These are phyloP conservation scores for Astyanax mexicanus DNA, from an alignment of 2,797 vertebrate species.

Conservation along the genomic window DNA sequence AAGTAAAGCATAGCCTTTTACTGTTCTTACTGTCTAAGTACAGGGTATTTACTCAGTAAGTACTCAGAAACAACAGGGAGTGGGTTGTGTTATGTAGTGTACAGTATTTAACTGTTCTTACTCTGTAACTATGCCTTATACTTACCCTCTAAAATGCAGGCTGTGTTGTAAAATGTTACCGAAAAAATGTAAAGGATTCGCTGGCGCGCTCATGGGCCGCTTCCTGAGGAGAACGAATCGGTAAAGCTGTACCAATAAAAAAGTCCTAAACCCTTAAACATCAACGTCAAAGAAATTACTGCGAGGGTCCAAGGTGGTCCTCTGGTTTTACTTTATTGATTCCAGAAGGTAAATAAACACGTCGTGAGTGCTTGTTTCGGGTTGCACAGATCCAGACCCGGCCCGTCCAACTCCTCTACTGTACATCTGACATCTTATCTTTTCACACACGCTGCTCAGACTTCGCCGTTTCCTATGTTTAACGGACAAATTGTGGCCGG, in stretches of 20 bases:
- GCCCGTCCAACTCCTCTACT: slow-evolving; percentile 45
- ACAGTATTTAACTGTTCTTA: too few species aligned
- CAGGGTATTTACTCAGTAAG: too few species aligned
- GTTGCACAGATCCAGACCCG: slow-evolving; percentile 15
- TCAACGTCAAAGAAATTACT: slow-evolving; percentile 55
- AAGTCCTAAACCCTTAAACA: slow-evolving; percentile 48
- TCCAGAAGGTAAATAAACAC: slow-evolving; percentile 59
- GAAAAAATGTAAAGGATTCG: slow-evolving; percentile 42
- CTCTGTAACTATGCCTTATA: too few species aligned
- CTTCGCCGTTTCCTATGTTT: slow-evolving; percentile 76
- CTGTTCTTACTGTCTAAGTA: too few species aligned
- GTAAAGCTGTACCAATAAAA: slow-evolving; percentile 36
- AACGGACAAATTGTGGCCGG: slow-evolving; percentile 67
- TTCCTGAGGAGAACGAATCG: slow-evolving; percentile 30
- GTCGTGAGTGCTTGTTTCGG: slow-evolving; percentile 33
- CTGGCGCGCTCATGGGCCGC: slow-evolving; percentile 28
- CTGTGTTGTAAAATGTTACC: too few species aligned
- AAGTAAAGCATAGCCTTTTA: too few species aligned
- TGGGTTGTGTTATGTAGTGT: too few species aligned
- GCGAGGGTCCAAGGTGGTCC: slow-evolving; percentile 57
- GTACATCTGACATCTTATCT: slow-evolving; percentile 55
- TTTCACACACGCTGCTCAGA: slow-evolving; percentile 43
- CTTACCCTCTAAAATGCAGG: too few species aligned
- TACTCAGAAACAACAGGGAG: too few species aligned
- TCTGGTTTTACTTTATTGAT: slow-evolving; percentile 55